These are phyloP conservation scores for Xanthostigma xanthostigma DNA, from an alignment of 2,888 invertebrate genomes.

Conservation along the genomic window DNA sequence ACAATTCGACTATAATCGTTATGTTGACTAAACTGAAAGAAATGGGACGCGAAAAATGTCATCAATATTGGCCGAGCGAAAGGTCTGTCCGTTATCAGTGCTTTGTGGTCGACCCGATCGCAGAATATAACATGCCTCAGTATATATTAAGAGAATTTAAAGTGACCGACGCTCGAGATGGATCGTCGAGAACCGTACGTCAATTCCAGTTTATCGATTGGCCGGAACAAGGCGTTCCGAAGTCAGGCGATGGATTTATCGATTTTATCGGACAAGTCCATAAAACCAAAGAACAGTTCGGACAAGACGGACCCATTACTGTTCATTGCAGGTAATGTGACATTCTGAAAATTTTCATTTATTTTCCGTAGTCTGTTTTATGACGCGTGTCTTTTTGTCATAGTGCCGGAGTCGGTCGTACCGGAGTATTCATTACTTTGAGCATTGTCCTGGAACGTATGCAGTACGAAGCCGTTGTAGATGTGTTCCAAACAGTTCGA, in stretches of 20 bases:
- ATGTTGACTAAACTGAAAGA: constrained; percentile 97
- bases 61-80: constrained; percentile 99
- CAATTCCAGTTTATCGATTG: constrained; percentile 96
- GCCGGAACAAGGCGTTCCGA: constrained; percentile 95
- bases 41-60: constrained; percentile 97
- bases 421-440: constrained; percentile 95
- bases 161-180: constrained; percentile 95
- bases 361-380: neutral
- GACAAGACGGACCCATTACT: constrained; percentile 97
- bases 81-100: constrained; percentile 93
- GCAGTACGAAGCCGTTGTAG: constrained; percentile 97
- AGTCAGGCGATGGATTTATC: constrained; percentile 96
- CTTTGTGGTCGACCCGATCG: constrained; percentile 97
- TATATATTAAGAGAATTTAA: constrained; percentile 98
- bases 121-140: constrained; percentile 99
- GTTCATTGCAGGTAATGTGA: constrained; percentile 77
- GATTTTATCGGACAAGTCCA: constrained; percentile 99
- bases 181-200: constrained; percentile 85
- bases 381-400: constrained; percentile 16
- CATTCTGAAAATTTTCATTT: neutral
- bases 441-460: constrained; percentile 97
- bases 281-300: constrained; percentile 99
- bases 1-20: constrained; percentile 97
- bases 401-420: constrained; percentile 95
- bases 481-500: constrained; percentile 98